Evolutionary conservation across 1,140 invertebrate genomes (phyloP).

Genomic region (Aphelinus atriplicis): DNA sequence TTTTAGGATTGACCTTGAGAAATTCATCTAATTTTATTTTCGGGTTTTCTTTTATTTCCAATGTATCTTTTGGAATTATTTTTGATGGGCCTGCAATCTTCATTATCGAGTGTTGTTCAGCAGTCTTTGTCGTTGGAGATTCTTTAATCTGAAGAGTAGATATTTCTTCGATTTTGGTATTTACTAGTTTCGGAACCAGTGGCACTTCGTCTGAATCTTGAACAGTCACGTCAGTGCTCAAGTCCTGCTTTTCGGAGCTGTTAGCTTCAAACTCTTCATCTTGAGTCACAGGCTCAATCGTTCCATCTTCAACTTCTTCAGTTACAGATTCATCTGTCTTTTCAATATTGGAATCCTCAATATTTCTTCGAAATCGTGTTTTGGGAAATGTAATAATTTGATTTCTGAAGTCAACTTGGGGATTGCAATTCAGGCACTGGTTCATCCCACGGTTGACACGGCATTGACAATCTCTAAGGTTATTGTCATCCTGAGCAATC

Average conservation of each 20-base stretch:
- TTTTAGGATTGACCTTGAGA: too few relatives aligned
- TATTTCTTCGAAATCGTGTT: slow-evolving; percentile 20
- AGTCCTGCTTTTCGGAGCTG: neutral
- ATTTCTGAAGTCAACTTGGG: neutral
- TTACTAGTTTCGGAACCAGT: too few relatives aligned
- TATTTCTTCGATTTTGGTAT: too few relatives aligned
- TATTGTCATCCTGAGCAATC: slow-evolving; percentile 51
- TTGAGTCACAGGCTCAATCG: too few relatives aligned
- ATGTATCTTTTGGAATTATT: too few relatives aligned
- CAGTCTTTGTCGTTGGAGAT: too few relatives aligned
- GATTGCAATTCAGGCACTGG: slow-evolving; percentile 23
- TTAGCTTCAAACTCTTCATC: neutral
- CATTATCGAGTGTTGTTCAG: too few relatives aligned
- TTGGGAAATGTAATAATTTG: neutral
- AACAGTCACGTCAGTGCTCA: neutral
- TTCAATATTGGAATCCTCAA: neutral
- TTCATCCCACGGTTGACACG: slow-evolving; percentile 43
- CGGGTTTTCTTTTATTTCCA: neutral
- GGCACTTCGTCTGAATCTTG: too few relatives aligned
- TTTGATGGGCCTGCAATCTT: too few relatives aligned
- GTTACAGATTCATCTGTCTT: neutral
- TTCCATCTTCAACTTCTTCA: neutral
- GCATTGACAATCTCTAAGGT: slow-evolving; percentile 52
- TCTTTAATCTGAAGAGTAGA: too few relatives aligned
- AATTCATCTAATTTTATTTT: neutral